Percentiles rank a stretch among this genome's conserved stretches.
These are phyloP conservation scores for Distichodus sexfasciatus DNA, from an alignment of 2,797 vertebrate genomes.

Conservation along the genomic window DNA sequence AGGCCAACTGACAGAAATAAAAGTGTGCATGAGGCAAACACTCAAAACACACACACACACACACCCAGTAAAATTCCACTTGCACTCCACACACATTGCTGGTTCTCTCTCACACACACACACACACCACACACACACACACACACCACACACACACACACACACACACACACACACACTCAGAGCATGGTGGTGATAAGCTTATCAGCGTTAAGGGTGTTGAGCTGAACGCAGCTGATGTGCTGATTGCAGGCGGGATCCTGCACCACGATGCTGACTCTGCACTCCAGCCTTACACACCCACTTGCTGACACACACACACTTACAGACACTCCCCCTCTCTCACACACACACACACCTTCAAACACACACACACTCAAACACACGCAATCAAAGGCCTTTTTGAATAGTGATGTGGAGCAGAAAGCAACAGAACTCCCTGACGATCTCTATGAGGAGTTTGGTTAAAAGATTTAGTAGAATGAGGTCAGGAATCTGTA, in stretches of 20 bases:
- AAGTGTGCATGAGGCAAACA: too few species aligned
- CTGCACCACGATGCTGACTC: neutral
- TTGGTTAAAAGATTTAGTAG: too few species aligned
- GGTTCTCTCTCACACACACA: neutral
- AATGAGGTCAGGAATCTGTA: too few species aligned
- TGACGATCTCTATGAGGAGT: too few species aligned
- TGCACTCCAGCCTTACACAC: neutral
- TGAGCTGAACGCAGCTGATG: slow-evolving; percentile 15
- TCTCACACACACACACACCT: too few species aligned
- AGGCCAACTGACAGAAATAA: too few species aligned
- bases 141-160: neutral
- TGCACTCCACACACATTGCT: neutral
- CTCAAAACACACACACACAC: too few species aligned
- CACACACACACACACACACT: slow-evolving; percentile 4
- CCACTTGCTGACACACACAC: neutral
- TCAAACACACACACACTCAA: neutral
- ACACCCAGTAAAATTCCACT: too few species aligned
- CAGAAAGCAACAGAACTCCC: too few species aligned
- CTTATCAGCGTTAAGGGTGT: neutral
- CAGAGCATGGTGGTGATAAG: slow-evolving; percentile 10
- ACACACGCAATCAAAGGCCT: too few species aligned
- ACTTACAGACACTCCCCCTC: too few species aligned
- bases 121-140: neutral
- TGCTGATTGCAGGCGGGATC: slow-evolving; percentile 2
- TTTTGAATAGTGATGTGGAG: too few species aligned